Conservation (phyloP, 1,140 invertebrate genomes). For the Aporrectodea caliginosa region DNA sequence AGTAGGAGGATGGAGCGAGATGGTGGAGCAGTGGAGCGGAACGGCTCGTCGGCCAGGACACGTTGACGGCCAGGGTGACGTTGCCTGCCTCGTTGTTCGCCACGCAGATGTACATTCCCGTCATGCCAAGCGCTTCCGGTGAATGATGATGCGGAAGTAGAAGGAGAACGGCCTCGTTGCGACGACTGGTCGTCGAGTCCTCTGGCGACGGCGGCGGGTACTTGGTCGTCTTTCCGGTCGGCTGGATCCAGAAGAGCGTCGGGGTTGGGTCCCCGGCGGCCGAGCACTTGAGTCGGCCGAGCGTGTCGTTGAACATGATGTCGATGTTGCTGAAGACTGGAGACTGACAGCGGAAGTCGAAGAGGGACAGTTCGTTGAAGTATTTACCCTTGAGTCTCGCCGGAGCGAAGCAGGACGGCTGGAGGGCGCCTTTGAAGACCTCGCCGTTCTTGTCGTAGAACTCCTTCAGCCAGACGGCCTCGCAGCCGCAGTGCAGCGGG, state of each 20-base stretch:
- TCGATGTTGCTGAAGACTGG: conserved; percentile 54
- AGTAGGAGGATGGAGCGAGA: background rate
- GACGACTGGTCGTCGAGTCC: background rate
- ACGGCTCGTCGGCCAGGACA: conserved; percentile 44
- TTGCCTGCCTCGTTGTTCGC: conserved; percentile 53
- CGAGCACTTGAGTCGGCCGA: conserved; percentile 46
- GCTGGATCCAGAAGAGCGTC: conserved; percentile 50
- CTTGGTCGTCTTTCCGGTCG: conserved; percentile 43
- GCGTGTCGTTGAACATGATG: conserved; percentile 45
- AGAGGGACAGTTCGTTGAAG: conserved; percentile 42
- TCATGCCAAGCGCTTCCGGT: background rate
- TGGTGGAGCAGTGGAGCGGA: background rate
- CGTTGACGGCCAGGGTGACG: conserved; percentile 51
- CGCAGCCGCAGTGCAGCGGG: conserved; percentile 53
- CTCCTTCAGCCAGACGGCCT: conserved; percentile 47
- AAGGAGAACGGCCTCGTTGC: background rate
- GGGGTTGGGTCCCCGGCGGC: conserved; percentile 52
- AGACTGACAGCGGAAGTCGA: conserved; percentile 49
- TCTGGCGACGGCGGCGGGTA: conserved; percentile 22
- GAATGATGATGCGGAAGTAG: background rate
- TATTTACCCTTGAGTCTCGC: conserved; percentile 38
- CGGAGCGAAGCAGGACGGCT: conserved; percentile 46
- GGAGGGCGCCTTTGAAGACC: conserved; percentile 42
- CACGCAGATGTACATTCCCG: conserved; percentile 47
- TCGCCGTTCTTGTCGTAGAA: conserved; percentile 41